Base-by-base conservation (phyloP, 2,113 vertebrate genomes). In the Sphaerodactylus townsendi region DNA sequence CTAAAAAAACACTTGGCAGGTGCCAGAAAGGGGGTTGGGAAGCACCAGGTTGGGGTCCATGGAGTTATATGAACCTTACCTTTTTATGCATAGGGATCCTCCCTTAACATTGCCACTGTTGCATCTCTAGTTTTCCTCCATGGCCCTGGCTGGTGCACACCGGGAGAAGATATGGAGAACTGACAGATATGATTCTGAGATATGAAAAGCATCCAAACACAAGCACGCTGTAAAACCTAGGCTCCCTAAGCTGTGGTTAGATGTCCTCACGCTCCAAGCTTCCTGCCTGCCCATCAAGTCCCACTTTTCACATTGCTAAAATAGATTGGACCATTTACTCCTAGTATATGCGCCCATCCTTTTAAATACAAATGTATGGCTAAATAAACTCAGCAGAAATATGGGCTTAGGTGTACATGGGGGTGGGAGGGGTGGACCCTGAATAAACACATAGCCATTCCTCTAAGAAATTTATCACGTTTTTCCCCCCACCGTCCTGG, bases 391-490 rank as follows among this genome's bases (percentile, higher is more conserved):
- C 37, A 79, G 4, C 39, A 73, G 79, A 37, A 79, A 72, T 69
- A 64, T 0, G 65, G 72, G 53, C 70, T 59, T 86, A 50, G 77
- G 81, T 71, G 65, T 62, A 87, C 85, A n/a, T 46, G 62, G 48
- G 53, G 79, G 56, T 19, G 56, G 46, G 83, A 68, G 8, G 59
- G 70, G 68, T 3, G 17, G 6, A 35, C 30, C 11, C 35, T 79
- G 37, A 28, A 33, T 44, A 79, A 92, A 86, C 39, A 4, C 77
- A 77, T 50, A 86, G 73, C 14, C 3, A 77, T 83, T 77, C 50
- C 75, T 77, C 83, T 78, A 6, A 79, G 86, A 37, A 81, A 85
- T 83, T 85, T 74, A 80, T 85, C 84, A 48, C 66, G 19, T 66
- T 69, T 2, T 46, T 73, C 46, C 86, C 66, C 56, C 59, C 59